Base-by-base conservation (phyloP, 1,140 invertebrate species). In the Pantala flavescens region DNA sequence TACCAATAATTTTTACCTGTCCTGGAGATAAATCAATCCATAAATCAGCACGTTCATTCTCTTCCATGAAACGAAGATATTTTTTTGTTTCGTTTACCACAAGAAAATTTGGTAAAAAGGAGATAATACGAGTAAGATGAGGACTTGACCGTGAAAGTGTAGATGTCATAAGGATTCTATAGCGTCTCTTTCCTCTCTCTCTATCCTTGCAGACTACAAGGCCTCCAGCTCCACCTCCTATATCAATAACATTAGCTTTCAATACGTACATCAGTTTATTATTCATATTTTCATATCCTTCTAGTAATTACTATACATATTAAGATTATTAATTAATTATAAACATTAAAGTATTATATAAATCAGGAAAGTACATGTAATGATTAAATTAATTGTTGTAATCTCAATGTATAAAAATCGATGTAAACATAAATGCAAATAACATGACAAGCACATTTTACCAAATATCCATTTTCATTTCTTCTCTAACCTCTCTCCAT, bases 81-180 rank as follows among this genome's bases (percentile, higher is more conserved):
- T 86, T 85, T 75, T 86, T 86, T 0, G 89, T 91, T 76, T 90
- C 88, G 82, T 96, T 96, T 73, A 86, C 86, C 0, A 96, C 86
- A 73, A 94, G 84, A 82, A 94, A 95, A 83, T 92, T 94, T 0
- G 94, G 93, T 19, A 93, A 84, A 28, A 96, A 88, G 0, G 92
- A 93, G 7, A 95, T 88, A 24, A 96, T 92, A 81, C 93, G 95
- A 0, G 93, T 96, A 42, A 94, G 82, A 77, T 88, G 85, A 0
- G 90, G 89, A 70, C 88, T 89, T 23, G 91, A 84, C 74, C 88
- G 85, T 0, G 90, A 90, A 28, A 88, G 81, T 3, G 84, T 86
- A 23, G 89, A 87, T 78, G 87, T 85, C 24, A 85, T 81, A 24
- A 88, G 79, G 75, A 87, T 86, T 24, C 84, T 79, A 81, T 92